These are phyloP conservation scores for Pogona vitticeps DNA, from an alignment of 2,113 vertebrate species.

Conservation along the genomic window DNA sequence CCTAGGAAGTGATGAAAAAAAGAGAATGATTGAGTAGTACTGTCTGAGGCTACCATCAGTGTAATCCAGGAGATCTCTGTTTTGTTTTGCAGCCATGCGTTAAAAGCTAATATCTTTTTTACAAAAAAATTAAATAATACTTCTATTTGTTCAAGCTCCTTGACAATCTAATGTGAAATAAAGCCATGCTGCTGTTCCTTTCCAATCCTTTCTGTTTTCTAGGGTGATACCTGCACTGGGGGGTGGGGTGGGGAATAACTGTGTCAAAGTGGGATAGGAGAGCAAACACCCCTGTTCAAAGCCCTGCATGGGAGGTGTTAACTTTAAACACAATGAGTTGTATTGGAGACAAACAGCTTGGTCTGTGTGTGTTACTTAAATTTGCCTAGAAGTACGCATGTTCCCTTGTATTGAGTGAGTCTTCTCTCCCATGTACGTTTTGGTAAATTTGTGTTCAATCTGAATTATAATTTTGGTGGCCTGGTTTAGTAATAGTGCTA, in stretches of 20 bases:
- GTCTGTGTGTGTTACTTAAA: not conserved
- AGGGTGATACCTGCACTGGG: not conserved
- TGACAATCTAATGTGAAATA: constrained; percentile 67
- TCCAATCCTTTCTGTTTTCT: not conserved
- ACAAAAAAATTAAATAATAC: constrained; percentile 35
- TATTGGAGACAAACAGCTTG: not conserved
- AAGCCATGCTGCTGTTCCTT: constrained; percentile 60
- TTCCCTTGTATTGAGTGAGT: not conserved
- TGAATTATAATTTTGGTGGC: not conserved
- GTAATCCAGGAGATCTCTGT: constrained; percentile 35
- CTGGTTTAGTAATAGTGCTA: not conserved
- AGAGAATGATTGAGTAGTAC: constrained; percentile 8
- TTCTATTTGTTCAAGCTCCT: constrained; percentile 60
- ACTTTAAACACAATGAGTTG: not conserved
- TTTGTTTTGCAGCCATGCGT: constrained; percentile 41
- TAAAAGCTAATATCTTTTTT: constrained; percentile 52
- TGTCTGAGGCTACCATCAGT: constrained; percentile 50
- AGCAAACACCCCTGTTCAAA: not conserved
- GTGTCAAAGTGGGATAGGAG: not conserved
- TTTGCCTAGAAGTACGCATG: not conserved
- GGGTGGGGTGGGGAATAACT: not conserved
- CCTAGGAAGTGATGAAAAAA: constrained; percentile 48
- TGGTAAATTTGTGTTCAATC: no score
- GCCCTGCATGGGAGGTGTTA: not conserved
- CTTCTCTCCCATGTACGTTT: not conserved